A percentile compares a stretch with the other conserved stretches of the same genome.
phyloP scores from a whole-genome alignment of 2,113 vertebrate genomes.

The Ranitomeya variabilis region DNA sequence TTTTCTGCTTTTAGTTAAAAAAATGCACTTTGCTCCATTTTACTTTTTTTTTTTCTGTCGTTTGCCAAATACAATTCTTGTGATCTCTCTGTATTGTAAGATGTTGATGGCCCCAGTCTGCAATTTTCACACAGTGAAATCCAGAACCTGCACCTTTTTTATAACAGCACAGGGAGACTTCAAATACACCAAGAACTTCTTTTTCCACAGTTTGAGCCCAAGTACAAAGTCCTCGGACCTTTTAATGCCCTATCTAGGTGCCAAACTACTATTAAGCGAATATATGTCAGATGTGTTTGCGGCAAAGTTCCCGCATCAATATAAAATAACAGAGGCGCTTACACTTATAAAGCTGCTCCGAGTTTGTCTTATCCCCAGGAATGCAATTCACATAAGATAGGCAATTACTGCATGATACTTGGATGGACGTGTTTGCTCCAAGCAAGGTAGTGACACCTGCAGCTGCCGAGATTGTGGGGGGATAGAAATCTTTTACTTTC shows the following conservation, averaged over 20 bases:
- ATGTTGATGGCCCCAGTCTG: conserved; percentile 2
- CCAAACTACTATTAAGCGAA: neutral
- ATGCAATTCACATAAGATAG: conserved; percentile 24
- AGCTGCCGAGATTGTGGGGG: neutral
- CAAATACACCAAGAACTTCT: neutral
- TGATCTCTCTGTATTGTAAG: too few species aligned
- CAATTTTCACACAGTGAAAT: neutral
- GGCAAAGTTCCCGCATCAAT: neutral
- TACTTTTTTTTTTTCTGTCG: neutral
- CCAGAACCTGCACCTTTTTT: neutral
- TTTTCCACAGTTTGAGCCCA: conserved; percentile 9
- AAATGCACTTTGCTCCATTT: neutral
- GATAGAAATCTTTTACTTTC: neutral
- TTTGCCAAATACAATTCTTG: neutral
- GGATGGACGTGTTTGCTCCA: neutral
- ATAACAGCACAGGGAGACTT: neutral
- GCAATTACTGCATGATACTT: neutral
- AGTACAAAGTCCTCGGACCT: conserved; percentile 29
- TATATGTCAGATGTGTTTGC: neutral
- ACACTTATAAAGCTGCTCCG: conserved; percentile 11
- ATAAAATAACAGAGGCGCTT: conserved; percentile 24
- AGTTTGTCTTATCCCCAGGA: conserved; percentile 28
- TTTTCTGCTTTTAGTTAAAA: neutral
- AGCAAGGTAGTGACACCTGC: neutral
- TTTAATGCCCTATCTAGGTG: conserved; percentile 19